Evolutionary conservation across 2,113 vertebrate species (phyloP).

Genomic region (Platycercus adscitus): DNA sequence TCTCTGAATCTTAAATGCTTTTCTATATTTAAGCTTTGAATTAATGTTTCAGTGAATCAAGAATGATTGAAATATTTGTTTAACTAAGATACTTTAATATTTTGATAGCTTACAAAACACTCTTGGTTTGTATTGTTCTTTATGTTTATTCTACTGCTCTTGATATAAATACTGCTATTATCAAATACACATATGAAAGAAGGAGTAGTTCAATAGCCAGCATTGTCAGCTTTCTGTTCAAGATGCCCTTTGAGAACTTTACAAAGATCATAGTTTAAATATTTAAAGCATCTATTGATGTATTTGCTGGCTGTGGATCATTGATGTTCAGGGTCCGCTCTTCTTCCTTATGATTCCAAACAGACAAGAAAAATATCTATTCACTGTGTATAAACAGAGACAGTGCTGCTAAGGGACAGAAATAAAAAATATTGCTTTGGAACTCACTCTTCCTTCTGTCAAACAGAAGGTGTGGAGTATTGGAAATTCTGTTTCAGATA

Average conservation of each 20-base stretch:
- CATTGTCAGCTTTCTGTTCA: background rate
- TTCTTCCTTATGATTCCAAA: background rate
- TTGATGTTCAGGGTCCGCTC: background rate
- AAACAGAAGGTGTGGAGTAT: background rate
- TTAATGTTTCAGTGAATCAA: background rate
- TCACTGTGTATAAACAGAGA: background rate
- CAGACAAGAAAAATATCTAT: background rate
- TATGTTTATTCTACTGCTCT: background rate
- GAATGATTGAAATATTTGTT: background rate
- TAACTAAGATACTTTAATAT: background rate
- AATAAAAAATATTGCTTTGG: background rate
- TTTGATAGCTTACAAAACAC: background rate
- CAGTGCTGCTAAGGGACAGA: accelerated
- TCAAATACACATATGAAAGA: background rate
- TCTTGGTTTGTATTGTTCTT: background rate
- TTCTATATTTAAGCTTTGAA: background rate
- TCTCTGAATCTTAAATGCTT: background rate
- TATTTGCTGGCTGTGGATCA: background rate
- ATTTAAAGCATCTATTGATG: background rate
- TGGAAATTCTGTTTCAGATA: background rate
- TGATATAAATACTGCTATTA: background rate
- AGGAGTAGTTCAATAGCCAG: background rate
- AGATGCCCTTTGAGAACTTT: background rate
- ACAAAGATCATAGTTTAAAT: background rate
- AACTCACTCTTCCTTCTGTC: background rate